Base-by-base conservation (phyloP, 1,140 invertebrate species). In the Nautilus pompilius region DNA sequence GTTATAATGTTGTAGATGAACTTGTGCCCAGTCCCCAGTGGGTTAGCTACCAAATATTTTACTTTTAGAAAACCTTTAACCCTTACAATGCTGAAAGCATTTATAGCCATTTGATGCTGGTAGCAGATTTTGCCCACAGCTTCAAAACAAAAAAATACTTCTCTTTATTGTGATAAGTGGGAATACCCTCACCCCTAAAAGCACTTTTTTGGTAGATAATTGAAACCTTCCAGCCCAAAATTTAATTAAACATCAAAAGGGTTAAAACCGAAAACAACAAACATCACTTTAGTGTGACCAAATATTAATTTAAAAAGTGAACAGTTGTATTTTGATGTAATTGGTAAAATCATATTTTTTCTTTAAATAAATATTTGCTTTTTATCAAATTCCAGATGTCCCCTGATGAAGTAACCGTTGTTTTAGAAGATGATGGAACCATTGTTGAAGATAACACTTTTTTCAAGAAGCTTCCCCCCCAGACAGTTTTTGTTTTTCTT, bases 351-450 rank as follows among this genome's bases (percentile, higher is more conserved):
- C 17, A 29, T 58, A 3, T 26, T 22, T 10, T 26, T 15, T 13
- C 20, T 17, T 34, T 22, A 15, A 0, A 22, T 32, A 6, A 5
- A 55, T 36, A 17, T 20, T 28, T 29, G 15, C 49, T 13, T 36
- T 30, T 2, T 58, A 15, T 24, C 58, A 51, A 51, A 17, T 68
- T 68, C 2, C 49, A 71, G 67, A 64, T 73, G 34, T 46, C 66
- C 20, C 58, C 60, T 26, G 63, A 71, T 13, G 62, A 69, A 45
- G 72, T 77, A 8, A 70, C 69, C 0, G 62, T 79, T 13, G 71
- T 76, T 1, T 62, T 77, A 34, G 77, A 79, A 61, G 76, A 79
- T 72, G 77, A 79, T 69, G 76, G 77, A 17, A 76, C 77, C 26
- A 32, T 66, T 8, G 70, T 79, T 10, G 68, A 70, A 48, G 65